A percentile compares a stretch with the other conserved stretches of the same genome.
Evolutionary conservation across 1,140 invertebrate genomes (phyloP).

Genomic region (Drosophila auraria): DNA sequence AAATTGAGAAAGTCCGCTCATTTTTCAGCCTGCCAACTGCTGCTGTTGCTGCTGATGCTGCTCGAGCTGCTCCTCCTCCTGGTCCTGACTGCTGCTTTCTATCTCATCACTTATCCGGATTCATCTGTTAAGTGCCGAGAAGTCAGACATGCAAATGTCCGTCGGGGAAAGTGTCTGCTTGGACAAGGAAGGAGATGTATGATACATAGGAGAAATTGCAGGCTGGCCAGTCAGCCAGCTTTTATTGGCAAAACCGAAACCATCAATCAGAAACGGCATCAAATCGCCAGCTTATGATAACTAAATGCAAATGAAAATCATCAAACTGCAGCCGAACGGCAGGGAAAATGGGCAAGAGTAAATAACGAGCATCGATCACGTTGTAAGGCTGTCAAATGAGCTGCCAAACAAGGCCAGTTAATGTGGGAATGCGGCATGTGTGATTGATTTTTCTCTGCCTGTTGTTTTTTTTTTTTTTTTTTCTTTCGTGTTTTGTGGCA

Average conservation of each 20-base stretch:
- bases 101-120: constrained; percentile 13
- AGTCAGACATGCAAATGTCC: constrained; percentile 38
- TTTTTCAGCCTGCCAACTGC: constrained; percentile 10
- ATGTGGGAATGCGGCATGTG: constrained; percentile 75
- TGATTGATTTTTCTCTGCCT: constrained; percentile 27
- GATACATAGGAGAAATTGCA: constrained; percentile 14
- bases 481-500: neutral
- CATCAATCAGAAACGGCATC: constrained; percentile 51
- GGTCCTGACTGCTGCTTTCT: constrained; percentile 7
- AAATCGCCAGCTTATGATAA: constrained; percentile 64
- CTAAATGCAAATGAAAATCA: constrained; percentile 59
- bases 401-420: constrained; percentile 62
- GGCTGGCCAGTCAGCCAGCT: neutral
- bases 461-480: neutral
- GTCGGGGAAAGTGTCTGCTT: constrained; percentile 18
- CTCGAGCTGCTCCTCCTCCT: neutral
- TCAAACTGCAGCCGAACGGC: constrained; percentile 23
- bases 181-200: neutral
- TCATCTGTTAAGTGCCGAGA: constrained; percentile 28
- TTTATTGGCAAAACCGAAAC: constrained; percentile 21
- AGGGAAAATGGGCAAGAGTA: constrained; percentile 27
- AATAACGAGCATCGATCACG: constrained; percentile 73
- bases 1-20: constrained; percentile 21
- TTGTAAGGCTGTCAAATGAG: constrained; percentile 75
- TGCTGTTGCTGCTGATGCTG: neutral